Percentiles rank a stretch among this genome's conserved stretches.
These are phyloP conservation scores for Norana najaformis DNA, from an alignment of 2,888 invertebrate species.

Conservation along the genomic window DNA sequence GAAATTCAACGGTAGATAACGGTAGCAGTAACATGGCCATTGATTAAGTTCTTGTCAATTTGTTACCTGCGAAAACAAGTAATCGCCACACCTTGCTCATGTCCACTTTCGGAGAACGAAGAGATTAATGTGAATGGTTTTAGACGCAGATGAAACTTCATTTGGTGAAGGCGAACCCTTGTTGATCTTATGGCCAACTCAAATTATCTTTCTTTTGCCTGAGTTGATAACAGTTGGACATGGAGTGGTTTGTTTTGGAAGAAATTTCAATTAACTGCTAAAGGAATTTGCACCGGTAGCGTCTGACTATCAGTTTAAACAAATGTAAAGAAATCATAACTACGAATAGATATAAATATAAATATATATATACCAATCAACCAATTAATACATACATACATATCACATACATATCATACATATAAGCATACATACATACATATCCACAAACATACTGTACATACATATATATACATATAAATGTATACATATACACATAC, in stretches of 20 bases:
- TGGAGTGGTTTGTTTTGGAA: background rate
- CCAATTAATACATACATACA: background rate
- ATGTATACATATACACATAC: too few relatives aligned
- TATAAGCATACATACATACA: too few relatives aligned
- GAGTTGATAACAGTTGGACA: background rate
- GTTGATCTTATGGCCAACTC: background rate
- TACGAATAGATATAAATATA: too few relatives aligned
- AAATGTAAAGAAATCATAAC: too few relatives aligned
- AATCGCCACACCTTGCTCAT: background rate
- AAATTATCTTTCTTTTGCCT: background rate
- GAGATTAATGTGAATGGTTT: background rate
- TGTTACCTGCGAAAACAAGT: background rate
- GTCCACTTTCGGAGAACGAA: background rate
- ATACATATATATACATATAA: too few relatives aligned
- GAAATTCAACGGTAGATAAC: background rate
- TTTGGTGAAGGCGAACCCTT: background rate
- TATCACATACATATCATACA: background rate
- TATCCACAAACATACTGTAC: too few relatives aligned
- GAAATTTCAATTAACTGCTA: background rate
- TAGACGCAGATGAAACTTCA: background rate
- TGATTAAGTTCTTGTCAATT: background rate
- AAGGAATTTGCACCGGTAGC: background rate
- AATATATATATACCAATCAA: too few relatives aligned
- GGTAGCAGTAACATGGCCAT: background rate
- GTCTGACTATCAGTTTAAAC: too few relatives aligned